phyloP scores from a whole-genome alignment of 2,888 invertebrate species.

The Drosophila kanekoi region DNA sequence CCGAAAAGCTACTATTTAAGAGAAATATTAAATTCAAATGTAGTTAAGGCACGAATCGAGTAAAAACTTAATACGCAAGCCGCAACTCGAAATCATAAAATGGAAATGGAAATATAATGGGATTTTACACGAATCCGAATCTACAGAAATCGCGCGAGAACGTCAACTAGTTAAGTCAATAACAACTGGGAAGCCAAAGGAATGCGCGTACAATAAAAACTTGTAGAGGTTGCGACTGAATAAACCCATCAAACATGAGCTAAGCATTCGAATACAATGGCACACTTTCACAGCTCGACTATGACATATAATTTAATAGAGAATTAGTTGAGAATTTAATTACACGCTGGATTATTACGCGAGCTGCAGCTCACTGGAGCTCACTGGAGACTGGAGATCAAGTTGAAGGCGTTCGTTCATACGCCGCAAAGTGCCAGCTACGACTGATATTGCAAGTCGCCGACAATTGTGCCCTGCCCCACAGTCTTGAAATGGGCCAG shows the following conservation, averaged over 20 bases:
- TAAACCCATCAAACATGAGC: background rate
- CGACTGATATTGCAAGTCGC: slow-evolving; percentile 36
- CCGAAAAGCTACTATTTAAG: no score
- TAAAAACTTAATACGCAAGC: slow-evolving; percentile 1
- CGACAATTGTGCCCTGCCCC: slow-evolving; percentile 6
- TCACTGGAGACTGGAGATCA: slow-evolving; percentile 45
- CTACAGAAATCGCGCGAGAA: slow-evolving; percentile 21
- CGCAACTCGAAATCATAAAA: slow-evolving; percentile 15
- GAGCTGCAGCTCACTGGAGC: slow-evolving; percentile 36
- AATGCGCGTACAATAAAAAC: slow-evolving; percentile 1
- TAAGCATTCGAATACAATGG: slow-evolving; percentile 54
- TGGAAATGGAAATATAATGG: slow-evolving; percentile 5
- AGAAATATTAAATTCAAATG: slow-evolving; percentile 33
- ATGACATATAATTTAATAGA: slow-evolving; percentile 16
- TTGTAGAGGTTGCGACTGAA: slow-evolving; percentile 6
- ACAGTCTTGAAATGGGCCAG: slow-evolving; percentile 7
- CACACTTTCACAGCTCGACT: slow-evolving; percentile 25
- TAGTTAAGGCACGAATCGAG: background rate
- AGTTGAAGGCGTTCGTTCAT: slow-evolving; percentile 45
- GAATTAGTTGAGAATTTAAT: slow-evolving; percentile 24
- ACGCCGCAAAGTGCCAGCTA: slow-evolving; percentile 25
- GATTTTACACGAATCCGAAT: slow-evolving; percentile 14
- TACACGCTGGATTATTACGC: slow-evolving; percentile 23
- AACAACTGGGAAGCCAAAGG: slow-evolving; percentile 31
- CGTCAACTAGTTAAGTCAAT: slow-evolving; percentile 39